phyloP scores from a whole-genome alignment of 2,888 invertebrate species.

The Acleris holmiana region DNA sequence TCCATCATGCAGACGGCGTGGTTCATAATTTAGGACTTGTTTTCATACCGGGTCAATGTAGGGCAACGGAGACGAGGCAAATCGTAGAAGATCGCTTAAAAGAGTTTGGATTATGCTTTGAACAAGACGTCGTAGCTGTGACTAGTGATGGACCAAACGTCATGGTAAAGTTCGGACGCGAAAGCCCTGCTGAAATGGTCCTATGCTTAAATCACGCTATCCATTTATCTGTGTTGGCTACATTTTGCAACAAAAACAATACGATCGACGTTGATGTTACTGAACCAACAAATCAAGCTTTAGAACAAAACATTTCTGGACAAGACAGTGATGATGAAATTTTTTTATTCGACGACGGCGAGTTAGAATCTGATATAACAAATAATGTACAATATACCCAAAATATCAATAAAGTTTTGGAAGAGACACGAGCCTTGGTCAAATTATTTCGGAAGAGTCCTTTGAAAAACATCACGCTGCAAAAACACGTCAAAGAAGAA shows the following conservation, averaged over 20 bases:
- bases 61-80: conserved; percentile 37
- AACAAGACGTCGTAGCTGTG: conserved; percentile 35
- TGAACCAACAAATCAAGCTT: no score
- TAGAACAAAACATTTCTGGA: conserved; percentile 34
- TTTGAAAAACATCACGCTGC: conserved; percentile 26
- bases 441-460: conserved; percentile 33
- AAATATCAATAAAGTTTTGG: conserved; percentile 18
- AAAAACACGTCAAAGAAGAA: conserved; percentile 32
- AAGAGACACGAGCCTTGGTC: conserved; percentile 4
- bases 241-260: conserved; percentile 7
- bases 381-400: conserved; percentile 13
- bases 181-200: conserved; percentile 16
- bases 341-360: conserved; percentile 39
- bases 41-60: conserved; percentile 39
- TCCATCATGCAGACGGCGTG: conserved; percentile 21
- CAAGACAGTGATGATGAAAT: conserved; percentile 38
- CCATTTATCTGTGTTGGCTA: conserved; percentile 8
- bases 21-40: conserved; percentile 38
- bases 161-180: conserved; percentile 34
- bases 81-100: conserved; percentile 36
- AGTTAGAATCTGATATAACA: conserved; percentile 21
- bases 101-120: conserved; percentile 37
- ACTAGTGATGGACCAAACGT: conserved; percentile 34
- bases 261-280: conserved; percentile 22
- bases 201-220: conserved; percentile 7